Evolutionary conservation across 2,888 invertebrate genomes (phyloP), one percentile per base, ranked within the genome.

Genomic region (Tinea semifulvella): DNA sequence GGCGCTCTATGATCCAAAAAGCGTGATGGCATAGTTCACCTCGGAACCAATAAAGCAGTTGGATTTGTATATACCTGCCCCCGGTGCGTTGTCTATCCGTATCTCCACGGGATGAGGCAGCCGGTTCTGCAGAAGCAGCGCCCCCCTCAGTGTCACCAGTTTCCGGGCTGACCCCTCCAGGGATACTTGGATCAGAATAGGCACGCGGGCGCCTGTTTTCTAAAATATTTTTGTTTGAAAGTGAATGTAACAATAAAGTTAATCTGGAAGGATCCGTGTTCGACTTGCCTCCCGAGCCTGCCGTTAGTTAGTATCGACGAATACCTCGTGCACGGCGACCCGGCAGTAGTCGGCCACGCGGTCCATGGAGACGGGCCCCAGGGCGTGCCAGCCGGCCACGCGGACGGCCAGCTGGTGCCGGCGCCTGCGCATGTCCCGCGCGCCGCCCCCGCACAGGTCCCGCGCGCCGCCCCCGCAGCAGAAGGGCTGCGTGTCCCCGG

Each of bases 121-220:
- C 54, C 84, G 83, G 72, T 98, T 98, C 44, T 85, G 71, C 2
- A 97, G 77, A 54, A 89, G 86, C 49, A 98, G 80, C 19, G 96
- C 94, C 6, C 98, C 98, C 48, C 97, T 87, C 11, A 98, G 90
- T 6, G 94, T 92, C 44, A 97, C 91, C 54, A 98, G 77, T 72
- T 98, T 98, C 56, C 94, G 88, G 1, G 98, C 98, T 1, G 95
- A 94, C 0, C 96, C 96, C 68, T 96, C 95, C 50, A 97, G 79
- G 0, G 91, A 88, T 13, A 99, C 94, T 53, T 93, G 92, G 61
- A 98, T 92, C 38, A 98, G 94, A 18, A 98, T 84, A 44, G 22
- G 40, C 20, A 40, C 40, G 5, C 31, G 31, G 2, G 14, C 31
- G 31, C 31, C 31, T n/a, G 10, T 31, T 13, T 31, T 31, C 31